phyloP scores from a whole-genome alignment of 2,113 vertebrate species.

The Aspiorhynchus laticeps region DNA sequence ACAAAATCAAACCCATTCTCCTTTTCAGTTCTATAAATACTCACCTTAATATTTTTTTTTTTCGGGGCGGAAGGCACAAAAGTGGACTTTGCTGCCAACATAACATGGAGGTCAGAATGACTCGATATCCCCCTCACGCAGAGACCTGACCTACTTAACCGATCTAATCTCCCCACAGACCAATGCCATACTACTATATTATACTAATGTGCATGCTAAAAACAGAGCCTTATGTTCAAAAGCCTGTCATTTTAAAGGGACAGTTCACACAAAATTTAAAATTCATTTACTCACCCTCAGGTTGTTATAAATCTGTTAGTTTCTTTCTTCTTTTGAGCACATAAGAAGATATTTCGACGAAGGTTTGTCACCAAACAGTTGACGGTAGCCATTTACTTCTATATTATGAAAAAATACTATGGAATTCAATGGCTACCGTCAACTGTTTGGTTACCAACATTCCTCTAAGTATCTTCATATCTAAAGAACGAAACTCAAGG shows the following conservation, averaged over 20 bases:
- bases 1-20: conserved; percentile 2
- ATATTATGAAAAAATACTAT: neutral
- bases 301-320: too few species aligned
- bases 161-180: conserved; percentile 44
- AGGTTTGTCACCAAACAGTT: too few species aligned
- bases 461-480: neutral
- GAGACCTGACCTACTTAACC: conserved; percentile 58
- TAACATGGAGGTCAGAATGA: conserved; percentile 33
- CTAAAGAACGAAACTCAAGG: neutral
- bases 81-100: conserved; percentile 16
- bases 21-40: conserved; percentile 1
- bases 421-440: neutral
- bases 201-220: neutral
- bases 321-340: too few species aligned
- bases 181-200: conserved; percentile 1
- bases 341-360: neutral
- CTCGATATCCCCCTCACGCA: conserved; percentile 41
- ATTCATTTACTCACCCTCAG: too few species aligned
- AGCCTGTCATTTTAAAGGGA: neutral
- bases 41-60: neutral
- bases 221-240: neutral
- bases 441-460: neutral
- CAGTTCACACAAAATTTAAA: too few species aligned
- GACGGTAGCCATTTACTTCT: neutral
- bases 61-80: neutral